These are phyloP conservation scores for Telmatochromis sp. DNA, from an alignment of 2,113 vertebrate genomes.

Conservation along the genomic window DNA sequence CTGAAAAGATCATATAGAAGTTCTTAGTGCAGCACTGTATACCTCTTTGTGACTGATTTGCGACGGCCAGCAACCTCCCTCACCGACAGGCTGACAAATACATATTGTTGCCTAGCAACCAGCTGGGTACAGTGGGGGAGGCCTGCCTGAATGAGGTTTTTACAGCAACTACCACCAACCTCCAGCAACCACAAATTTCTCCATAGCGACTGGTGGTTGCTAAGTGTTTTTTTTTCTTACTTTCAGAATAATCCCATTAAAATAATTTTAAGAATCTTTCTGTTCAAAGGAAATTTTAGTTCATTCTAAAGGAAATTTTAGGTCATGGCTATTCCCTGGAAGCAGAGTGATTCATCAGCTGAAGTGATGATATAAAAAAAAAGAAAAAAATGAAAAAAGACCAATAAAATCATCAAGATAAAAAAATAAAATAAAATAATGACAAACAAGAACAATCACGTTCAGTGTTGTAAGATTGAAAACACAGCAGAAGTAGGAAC, in stretches of 20 bases:
- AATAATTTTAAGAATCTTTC: neutral
- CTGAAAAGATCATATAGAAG: neutral
- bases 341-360: neutral
- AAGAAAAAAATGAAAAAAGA: accelerated
- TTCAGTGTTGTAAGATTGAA: neutral
- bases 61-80: neutral
- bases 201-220: neutral
- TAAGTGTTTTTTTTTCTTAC: neutral
- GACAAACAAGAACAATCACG: neutral
- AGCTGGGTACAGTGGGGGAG: neutral
- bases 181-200: neutral
- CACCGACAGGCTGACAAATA: neutral
- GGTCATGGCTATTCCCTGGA: slow-evolving; percentile 2
- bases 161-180: neutral
- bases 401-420: neutral
- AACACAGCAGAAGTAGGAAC: neutral
- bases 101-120: neutral
- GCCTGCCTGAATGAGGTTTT: neutral
- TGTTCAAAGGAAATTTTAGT: neutral
- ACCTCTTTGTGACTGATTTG: neutral
- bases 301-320: neutral
- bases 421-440: neutral
- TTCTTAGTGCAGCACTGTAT: neutral
- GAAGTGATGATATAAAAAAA: neutral
- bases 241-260: neutral